Percentiles rank a stretch among this genome's conserved stretches.
phyloP scores from a whole-genome alignment of 1,140 invertebrate species.

The Procambarus clarkii region DNA sequence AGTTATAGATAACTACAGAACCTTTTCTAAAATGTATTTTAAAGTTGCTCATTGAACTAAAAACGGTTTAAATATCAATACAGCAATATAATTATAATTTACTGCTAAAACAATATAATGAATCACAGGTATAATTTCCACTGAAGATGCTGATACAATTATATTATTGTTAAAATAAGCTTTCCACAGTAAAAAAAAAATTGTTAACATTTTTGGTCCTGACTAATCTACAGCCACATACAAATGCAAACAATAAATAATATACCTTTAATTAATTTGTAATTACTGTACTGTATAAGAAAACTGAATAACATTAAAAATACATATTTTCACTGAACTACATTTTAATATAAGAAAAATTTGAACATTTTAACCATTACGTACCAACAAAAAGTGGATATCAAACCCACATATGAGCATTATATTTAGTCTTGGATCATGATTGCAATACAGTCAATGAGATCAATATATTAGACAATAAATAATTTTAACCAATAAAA shows the following conservation, averaged over 20 bases:
- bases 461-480: slow-evolving; percentile 24
- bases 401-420: slow-evolving; percentile 30
- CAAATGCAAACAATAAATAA: too few species aligned
- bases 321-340: background rate
- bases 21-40: background rate
- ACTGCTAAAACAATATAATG: background rate
- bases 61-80: background rate
- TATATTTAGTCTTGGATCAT: background rate
- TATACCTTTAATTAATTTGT: too few species aligned
- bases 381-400: slow-evolving; percentile 4
- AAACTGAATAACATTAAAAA: background rate
- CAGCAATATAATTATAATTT: background rate
- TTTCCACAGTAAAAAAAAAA: too few species aligned
- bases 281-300: background rate
- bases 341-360: background rate
- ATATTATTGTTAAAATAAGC: background rate
- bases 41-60: background rate
- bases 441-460: slow-evolving; percentile 8
- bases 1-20: background rate
- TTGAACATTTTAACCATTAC: background rate
- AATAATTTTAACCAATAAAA: slow-evolving; percentile 35
- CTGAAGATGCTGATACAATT: background rate
- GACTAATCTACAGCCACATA: too few species aligned
- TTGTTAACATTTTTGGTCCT: too few species aligned
- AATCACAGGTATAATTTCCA: background rate